Conservation (phyloP, 2,797 vertebrate species). For the Bradypodion ventrale region DNA sequence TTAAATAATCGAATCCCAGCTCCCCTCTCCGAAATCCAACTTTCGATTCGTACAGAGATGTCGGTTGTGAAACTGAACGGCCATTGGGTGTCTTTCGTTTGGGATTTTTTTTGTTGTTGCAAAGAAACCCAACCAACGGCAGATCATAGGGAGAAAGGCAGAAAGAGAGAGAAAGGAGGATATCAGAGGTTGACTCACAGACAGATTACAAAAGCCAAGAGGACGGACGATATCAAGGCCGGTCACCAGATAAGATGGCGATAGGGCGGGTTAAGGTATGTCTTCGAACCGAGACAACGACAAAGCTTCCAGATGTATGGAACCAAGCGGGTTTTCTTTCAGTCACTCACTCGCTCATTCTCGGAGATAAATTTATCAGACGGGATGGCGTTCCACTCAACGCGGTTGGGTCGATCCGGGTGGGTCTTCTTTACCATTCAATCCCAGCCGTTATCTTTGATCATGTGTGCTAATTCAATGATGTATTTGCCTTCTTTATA, state of each 20-base stretch:
- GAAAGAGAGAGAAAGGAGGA: conserved; percentile 65
- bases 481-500: conserved; percentile 99
- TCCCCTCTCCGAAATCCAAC: conserved; percentile 41
- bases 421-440: conserved; percentile 82
- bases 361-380: conserved; percentile 74
- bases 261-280: conserved; percentile 72
- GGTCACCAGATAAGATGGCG: conserved; percentile 77
- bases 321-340: conserved; percentile 72
- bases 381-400: conserved; percentile 76
- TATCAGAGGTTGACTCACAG: conserved; percentile 80
- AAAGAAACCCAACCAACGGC: conserved; percentile 65
- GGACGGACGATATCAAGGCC: conserved; percentile 79
- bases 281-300: conserved; percentile 42
- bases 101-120: background rate
- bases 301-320: conserved; percentile 77
- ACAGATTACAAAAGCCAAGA: conserved; percentile 82
- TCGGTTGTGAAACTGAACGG: conserved; percentile 57
- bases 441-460: conserved; percentile 99
- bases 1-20: conserved; percentile 6
- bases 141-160: conserved; percentile 69
- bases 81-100: conserved; percentile 64
- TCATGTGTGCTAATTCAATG: conserved; percentile 99
- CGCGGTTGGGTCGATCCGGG: too few species aligned
- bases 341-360: conserved; percentile 78
- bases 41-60: conserved; percentile 26